phyloP scores from a whole-genome alignment of 2,113 vertebrate species.

The Marcusenius ussheri region DNA sequence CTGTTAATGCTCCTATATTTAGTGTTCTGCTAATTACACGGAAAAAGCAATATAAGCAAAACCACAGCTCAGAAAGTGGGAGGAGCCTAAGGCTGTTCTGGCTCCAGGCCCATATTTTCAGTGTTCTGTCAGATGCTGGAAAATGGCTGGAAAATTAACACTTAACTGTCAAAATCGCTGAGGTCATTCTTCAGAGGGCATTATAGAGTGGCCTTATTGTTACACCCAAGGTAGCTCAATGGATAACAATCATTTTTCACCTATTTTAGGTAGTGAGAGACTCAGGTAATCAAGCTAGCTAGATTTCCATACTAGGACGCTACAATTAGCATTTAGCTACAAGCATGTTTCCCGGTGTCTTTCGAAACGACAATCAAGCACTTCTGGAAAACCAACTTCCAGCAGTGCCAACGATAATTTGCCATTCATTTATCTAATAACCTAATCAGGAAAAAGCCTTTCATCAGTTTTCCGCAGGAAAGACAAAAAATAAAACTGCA shows the following conservation, averaged over 20 bases:
- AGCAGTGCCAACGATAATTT: background rate
- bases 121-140: background rate
- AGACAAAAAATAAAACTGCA: background rate
- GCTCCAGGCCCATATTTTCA: background rate
- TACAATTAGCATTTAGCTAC: background rate
- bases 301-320: background rate
- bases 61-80: background rate
- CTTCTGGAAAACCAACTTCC: background rate
- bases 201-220: background rate
- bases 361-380: background rate
- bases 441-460: background rate
- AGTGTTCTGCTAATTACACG: background rate
- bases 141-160: background rate
- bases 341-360: background rate
- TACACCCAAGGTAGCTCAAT: background rate
- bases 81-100: background rate
- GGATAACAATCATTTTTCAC: background rate
- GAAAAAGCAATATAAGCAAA: background rate
- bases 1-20: background rate
- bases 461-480: background rate
- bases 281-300: background rate
- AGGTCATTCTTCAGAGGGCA: background rate
- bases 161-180: background rate
- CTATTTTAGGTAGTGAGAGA: background rate
- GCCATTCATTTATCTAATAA: background rate